Evolutionary conservation across 2,888 invertebrate species (phyloP), one percentile per base, ranked within the genome.

Genomic region (Amorpha juglandis): DNA sequence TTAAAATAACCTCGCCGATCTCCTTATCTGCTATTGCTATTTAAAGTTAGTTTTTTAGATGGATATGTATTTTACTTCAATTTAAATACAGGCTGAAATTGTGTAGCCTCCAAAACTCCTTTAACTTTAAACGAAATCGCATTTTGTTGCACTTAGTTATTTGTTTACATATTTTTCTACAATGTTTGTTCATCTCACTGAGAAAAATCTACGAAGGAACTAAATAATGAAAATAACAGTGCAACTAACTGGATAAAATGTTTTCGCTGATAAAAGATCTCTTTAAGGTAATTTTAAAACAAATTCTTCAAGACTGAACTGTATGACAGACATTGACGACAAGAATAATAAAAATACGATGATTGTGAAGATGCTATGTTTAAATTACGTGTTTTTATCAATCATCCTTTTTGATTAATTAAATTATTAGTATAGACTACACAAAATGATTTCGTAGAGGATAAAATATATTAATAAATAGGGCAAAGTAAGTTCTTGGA

Each of bases 211-310:
- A 42, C 58, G 42, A 42, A 38, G 8, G 4, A 38, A 58, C 55
- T 58, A 38, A 58, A 42, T 58, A 58, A 58, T 58, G 58, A 58
- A 58, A 58, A 58, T 58, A 58, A 42, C 55, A 38, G 51, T 19
- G 58, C 42, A 58, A 19, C 19, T 12, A 58, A 58, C 58, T 42
- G 12, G 12, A 58, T 9, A 6, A 38, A 11, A 19, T 11, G 42
- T 33, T 51, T 12, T 35, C 16, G n/a, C 38, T 58, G 58, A 38
- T 58, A 38, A 58, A 19, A 52, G n/a, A n/a, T 42, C 12, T 16
- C 9, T 38, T 38, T 16, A n/a, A 42, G 58, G 19, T 58, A 35
- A 35, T 53, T 33, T 14, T 19, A 58, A 38, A 58, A 38, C 35
- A 55, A 55, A 42, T 58, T 38, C 38, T 58, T 42, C 11, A 9